Evolutionary conservation across 2,888 invertebrate species (phyloP), one percentile per base, ranked within the genome.

Genomic region (Drosophila nigritarsus): DNA sequence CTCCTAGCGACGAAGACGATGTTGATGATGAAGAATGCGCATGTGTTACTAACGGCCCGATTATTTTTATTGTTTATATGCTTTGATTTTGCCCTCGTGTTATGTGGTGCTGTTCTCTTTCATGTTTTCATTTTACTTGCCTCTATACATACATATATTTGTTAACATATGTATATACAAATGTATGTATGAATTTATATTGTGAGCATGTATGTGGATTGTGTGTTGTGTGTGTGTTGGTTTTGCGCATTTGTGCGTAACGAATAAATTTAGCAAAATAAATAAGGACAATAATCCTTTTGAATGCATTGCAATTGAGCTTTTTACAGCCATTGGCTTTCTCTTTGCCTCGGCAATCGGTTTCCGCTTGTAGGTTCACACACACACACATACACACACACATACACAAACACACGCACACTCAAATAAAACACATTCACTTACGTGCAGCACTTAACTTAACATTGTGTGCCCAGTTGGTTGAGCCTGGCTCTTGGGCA

Each of bases 251-350:
- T 84, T 88, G 84, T 88, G 89, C 88, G 90, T 83, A 90, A 83
- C 89, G 84, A 90, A 88, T 90, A 88, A 90, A 90, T 88, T 90
- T 88, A 84, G 89, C 84, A 86, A 90, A 88, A 90, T 87, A 89
- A 90, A 89, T 90, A 88, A 88, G 90, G 83, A 84, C 87, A 90
- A 88, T 88, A 88, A 88, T 90, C 88, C 89, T 82, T 86, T 90
- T 88, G 87, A 85, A 90, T 87, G 82, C 82, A 87, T 81, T 87
- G 89, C 85, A 86, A 88, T 86, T 86, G 85, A 88, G 89, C 89
- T 87, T 83, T 85, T 88, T 80, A 88, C 82, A 85, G 85, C 75
- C 83, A 75, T 80, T 83, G 81, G 72, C 68, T 81, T 58, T 65
- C 60, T 53, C 65, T 55, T 55, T 63, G 54, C 50, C 50, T 53